phyloP scores from a whole-genome alignment of 2,113 vertebrate genomes.

The Castor canadensis region DNA sequence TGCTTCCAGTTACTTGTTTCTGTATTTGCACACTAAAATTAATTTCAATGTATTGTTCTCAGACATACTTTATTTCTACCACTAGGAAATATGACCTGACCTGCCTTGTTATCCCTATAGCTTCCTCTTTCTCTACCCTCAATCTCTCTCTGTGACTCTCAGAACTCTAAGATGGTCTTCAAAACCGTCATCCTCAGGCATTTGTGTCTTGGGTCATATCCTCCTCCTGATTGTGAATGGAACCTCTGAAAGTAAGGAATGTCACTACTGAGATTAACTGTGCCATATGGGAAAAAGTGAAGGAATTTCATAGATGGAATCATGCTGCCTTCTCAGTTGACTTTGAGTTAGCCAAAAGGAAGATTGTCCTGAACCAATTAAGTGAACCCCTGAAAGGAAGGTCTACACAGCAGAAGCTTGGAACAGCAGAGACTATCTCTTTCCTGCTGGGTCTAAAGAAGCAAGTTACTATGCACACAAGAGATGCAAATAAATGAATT shows the following conservation, averaged over 20 bases:
- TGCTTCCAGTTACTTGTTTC: neutral
- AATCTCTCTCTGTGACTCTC: neutral
- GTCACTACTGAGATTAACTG: neutral
- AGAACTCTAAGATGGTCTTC: neutral
- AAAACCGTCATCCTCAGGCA: neutral
- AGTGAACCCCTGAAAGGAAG: neutral
- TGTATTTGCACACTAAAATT: slow-evolving; percentile 13
- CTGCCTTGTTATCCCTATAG: neutral
- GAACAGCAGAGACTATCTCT: neutral
- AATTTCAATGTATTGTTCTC: slow-evolving; percentile 13
- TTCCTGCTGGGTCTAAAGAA: neutral
- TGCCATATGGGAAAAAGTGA: neutral
- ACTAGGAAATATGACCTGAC: neutral
- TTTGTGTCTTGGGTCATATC: neutral
- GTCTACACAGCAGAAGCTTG: neutral
- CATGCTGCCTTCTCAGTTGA: neutral
- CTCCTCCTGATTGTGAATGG: neutral
- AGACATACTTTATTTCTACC: neutral
- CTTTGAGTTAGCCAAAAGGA: neutral
- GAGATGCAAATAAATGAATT: neutral
- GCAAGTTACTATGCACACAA: neutral
- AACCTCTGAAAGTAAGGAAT: neutral
- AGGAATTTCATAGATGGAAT: neutral
- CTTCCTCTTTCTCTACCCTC: neutral
- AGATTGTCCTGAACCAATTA: neutral